phyloP scores from a whole-genome alignment of 1,140 invertebrate genomes.

The Plodia interpunctella region DNA sequence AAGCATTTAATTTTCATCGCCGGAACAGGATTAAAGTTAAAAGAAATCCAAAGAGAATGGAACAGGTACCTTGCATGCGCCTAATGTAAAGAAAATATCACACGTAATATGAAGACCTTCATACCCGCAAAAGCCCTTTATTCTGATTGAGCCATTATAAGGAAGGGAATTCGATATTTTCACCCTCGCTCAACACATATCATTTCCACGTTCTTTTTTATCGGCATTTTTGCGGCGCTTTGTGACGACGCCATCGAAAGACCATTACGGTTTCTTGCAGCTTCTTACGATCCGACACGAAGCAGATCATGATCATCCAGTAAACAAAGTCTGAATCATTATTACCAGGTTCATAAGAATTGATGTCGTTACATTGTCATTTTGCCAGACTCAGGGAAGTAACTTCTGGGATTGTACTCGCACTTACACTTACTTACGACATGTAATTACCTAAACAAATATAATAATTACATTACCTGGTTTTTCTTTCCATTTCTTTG shows the following conservation, averaged over 20 bases:
- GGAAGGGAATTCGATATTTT: slow-evolving; percentile 23
- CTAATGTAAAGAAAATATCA: neutral
- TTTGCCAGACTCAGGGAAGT: neutral
- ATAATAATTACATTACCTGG: no score
- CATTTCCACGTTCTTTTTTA: slow-evolving; percentile 31
- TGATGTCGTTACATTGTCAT: neutral
- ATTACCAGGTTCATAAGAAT: neutral
- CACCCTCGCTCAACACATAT: slow-evolving; percentile 21
- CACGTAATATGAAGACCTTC: slow-evolving; percentile 6
- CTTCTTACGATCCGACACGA: neutral
- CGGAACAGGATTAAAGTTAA: no score
- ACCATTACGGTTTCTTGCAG: slow-evolving; percentile 28
- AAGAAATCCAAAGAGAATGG: no score
- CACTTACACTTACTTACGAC: neutral
- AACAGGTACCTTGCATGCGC: neutral
- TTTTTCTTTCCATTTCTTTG: slow-evolving; percentile 86
- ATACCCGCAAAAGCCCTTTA: slow-evolving; percentile 12
- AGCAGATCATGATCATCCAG: neutral
- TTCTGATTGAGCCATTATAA: slow-evolving; percentile 25
- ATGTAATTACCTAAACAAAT: no score
- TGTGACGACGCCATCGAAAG: slow-evolving; percentile 30
- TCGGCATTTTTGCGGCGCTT: slow-evolving; percentile 23
- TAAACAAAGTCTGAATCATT: neutral
- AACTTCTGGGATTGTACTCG: neutral
- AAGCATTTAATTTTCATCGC: no score